phyloP scores from a whole-genome alignment of 1,140 invertebrate species.

The Charaxes varanes region DNA sequence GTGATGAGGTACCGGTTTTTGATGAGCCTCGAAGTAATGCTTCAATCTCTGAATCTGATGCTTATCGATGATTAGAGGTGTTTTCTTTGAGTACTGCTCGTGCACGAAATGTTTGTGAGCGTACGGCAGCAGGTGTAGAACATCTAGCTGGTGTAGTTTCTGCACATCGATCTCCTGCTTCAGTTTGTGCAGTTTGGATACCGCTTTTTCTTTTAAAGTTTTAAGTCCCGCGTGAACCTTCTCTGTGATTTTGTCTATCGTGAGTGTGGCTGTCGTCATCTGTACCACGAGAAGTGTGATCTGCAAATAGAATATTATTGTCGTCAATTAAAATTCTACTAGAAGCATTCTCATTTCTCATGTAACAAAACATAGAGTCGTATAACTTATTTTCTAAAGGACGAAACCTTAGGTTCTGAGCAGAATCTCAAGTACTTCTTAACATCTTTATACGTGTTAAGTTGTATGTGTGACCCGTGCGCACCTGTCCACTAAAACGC shows the following conservation, averaged over 20 bases:
- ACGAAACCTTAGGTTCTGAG: too few species aligned
- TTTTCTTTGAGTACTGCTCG: constrained; percentile 29
- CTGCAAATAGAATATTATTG: constrained; percentile 25
- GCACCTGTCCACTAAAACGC: too few species aligned
- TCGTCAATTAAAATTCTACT: too few species aligned
- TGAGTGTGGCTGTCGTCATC: constrained; percentile 25
- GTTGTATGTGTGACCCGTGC: too few species aligned
- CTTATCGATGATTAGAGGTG: constrained; percentile 24
- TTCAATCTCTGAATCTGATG: constrained; percentile 33
- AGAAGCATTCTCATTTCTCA: too few species aligned
- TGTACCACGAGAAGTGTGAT: constrained; percentile 33
- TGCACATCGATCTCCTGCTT: constrained; percentile 43
- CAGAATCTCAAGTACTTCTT: too few species aligned
- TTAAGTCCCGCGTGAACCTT: constrained; percentile 39
- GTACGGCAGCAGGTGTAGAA: constrained; percentile 31
- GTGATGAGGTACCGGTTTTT: constrained; percentile 9
- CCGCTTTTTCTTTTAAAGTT: constrained; percentile 37
- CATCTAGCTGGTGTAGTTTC: constrained; percentile 38
- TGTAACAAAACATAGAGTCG: too few species aligned
- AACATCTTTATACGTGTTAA: too few species aligned
- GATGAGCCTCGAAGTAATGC: constrained; percentile 33
- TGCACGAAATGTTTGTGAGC: constrained; percentile 30
- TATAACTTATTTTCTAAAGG: too few species aligned
- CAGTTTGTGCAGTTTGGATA: constrained; percentile 36
- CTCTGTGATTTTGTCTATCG: constrained; percentile 36